A percentile compares a stretch with the other conserved stretches of the same genome.
These are phyloP conservation scores for Nephrotoma guestfalica DNA, from an alignment of 2,888 invertebrate genomes.

Conservation along the genomic window DNA sequence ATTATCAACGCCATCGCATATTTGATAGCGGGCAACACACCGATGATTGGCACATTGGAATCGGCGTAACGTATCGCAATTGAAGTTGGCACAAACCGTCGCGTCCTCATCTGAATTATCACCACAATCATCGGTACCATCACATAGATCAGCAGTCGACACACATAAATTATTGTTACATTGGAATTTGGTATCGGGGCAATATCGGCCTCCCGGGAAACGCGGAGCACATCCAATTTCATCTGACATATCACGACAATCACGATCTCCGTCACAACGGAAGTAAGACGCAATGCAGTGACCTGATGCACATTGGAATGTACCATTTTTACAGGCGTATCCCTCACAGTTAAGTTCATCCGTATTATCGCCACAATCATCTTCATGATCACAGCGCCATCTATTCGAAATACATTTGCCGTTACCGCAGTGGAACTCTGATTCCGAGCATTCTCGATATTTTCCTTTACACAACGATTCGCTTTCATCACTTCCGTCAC, in stretches of 20 bases:
- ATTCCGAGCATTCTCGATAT: slow-evolving; percentile 86
- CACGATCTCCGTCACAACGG: slow-evolving; percentile 78
- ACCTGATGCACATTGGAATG: slow-evolving; percentile 83
- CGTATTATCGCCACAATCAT: slow-evolving; percentile 90
- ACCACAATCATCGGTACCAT: slow-evolving; percentile 86
- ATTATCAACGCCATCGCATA: slow-evolving; percentile 85
- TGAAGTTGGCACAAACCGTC: slow-evolving; percentile 66
- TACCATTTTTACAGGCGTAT: slow-evolving; percentile 75
- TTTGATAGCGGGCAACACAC: slow-evolving; percentile 70
- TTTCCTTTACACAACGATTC: slow-evolving; percentile 65
- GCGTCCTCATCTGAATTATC: slow-evolving; percentile 80
- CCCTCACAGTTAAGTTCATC: slow-evolving; percentile 76
- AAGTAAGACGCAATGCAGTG: slow-evolving; percentile 85
- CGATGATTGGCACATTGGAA: slow-evolving; percentile 86
- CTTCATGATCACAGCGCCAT: slow-evolving; percentile 92
- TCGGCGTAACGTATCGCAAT: slow-evolving; percentile 66
- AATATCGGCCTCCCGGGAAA: slow-evolving; percentile 76
- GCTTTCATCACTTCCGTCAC: slow-evolving; percentile 83
- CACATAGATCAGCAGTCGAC: slow-evolving; percentile 76
- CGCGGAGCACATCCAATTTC: slow-evolving; percentile 80
- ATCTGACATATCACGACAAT: slow-evolving; percentile 80
- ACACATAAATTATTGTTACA: slow-evolving; percentile 89
- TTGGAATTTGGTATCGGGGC: slow-evolving; percentile 80
- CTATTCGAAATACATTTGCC: slow-evolving; percentile 83
- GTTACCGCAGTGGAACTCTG: slow-evolving; percentile 76